Base-by-base conservation (phyloP, 2,888 invertebrate species). In the Chydorus sphaericus region DNA sequence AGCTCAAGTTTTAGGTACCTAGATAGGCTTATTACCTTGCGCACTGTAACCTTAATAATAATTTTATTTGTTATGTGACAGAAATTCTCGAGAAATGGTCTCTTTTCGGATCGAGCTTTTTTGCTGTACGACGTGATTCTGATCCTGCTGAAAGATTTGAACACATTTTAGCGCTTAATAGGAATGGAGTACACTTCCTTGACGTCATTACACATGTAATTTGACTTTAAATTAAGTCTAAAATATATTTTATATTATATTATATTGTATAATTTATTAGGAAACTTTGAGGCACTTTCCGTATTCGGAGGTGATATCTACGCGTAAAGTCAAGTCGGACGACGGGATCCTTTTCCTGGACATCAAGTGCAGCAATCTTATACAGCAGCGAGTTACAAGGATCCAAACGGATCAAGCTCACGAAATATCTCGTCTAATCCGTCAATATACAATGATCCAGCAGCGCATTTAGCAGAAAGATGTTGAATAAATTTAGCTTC, bases 371-470 rank as follows among this genome's bases (percentile, higher is more conserved):
- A 94, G 96, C 31, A 93, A 94, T 67, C 75, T 96, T 66, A 85
- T 94, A 80, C 91, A 92, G 69, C 94, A 94, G 73, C 81, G 90
- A 63, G 91, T 94, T 65, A 90, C 92, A 59, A 78, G 94, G 63
- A 80, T 97, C 63, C 94, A 96, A 70, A 97, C 96, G 1, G 93
- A 96, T 72, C 89, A 97, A 74, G 96, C 96, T 37, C 92, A 93
- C 67, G 96, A 97, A 73, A 91, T 97, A 65, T 91, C 93, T 51
- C 81, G 94, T 62, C 79, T 97, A 64, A 93, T 97, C 66, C 79
- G 93, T 30, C 96, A 97, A 71, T 97, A 97, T 74, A 93, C 97
- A 67, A 90, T 89, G 65, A 83, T 94, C 73, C 85, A 86, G 65
- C 83, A 85, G 68, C 51, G 51, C 51, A 33, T 33, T 8, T 36